Conservation (phyloP, 2,888 invertebrate species). For the Eupeodes latifasciatus region DNA sequence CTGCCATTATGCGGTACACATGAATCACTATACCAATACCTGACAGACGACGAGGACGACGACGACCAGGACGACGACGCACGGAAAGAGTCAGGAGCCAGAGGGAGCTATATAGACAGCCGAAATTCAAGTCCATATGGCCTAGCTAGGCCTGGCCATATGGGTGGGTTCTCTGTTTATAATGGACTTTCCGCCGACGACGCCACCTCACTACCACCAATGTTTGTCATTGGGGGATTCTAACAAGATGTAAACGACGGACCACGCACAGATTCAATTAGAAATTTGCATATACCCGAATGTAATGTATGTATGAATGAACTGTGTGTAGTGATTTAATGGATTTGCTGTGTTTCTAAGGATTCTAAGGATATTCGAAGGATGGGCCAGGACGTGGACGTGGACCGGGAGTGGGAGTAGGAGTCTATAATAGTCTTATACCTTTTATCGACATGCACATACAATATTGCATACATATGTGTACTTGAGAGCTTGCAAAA, state of each 20-base stretch:
- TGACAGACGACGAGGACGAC: conserved; percentile 3
- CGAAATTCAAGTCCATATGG: background rate
- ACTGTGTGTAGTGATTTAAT: conserved; percentile 60
- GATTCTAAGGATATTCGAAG: conserved; percentile 34
- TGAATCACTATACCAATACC: conserved; percentile 28
- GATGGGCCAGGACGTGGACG: too few species aligned
- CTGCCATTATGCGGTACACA: conserved; percentile 61
- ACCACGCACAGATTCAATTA: conserved; percentile 70
- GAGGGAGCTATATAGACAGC: conserved; percentile 8
- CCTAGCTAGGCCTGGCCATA: background rate
- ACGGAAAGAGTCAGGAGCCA: too few species aligned
- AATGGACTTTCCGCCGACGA: conserved; percentile 51
- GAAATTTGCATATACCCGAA: conserved; percentile 56
- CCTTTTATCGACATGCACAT: conserved; percentile 24
- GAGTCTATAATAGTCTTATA: conserved; percentile 25
- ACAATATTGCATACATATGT: background rate
- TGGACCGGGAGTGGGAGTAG: background rate
- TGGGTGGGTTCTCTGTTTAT: conserved; percentile 36
- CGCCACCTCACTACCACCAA: background rate
- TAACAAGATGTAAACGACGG: conserved; percentile 68
- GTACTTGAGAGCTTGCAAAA: background rate
- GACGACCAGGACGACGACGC: too few species aligned
- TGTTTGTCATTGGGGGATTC: conserved; percentile 58
- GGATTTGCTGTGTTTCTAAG: conserved; percentile 68
- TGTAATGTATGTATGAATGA: too few species aligned